Conservation (phyloP, 2,888 invertebrate species). For the Dinocampus coccinellae region DNA sequence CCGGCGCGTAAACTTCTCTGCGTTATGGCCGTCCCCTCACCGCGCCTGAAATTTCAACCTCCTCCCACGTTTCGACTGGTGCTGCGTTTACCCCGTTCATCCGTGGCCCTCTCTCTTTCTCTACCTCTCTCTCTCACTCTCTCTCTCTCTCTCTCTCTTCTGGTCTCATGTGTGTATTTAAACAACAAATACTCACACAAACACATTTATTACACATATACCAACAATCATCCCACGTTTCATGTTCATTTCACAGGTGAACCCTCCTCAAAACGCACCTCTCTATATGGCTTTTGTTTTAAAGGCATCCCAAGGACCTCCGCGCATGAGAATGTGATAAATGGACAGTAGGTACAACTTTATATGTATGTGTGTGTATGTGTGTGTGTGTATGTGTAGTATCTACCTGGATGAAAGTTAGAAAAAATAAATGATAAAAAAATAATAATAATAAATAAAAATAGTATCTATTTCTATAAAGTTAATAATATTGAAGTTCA, state of each 20-base stretch:
- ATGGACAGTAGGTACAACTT: conserved; percentile 52
- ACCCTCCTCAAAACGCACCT: conserved; percentile 60
- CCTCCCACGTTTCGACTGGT: conserved; percentile 43
- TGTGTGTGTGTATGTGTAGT: too few species aligned
- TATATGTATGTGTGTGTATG: too few species aligned
- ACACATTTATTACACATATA: neutral
- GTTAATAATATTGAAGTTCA: neutral
- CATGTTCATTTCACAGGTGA: conserved; percentile 33
- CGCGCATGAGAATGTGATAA: conserved; percentile 61
- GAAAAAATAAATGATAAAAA: too few species aligned
- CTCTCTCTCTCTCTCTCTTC: conserved; percentile 18
- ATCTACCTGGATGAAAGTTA: too few species aligned
- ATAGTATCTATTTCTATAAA: conserved; percentile 1
- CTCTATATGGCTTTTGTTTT: conserved; percentile 66
- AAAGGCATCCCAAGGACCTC: conserved; percentile 58
- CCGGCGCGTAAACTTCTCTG: conserved; percentile 68
- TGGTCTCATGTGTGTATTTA: conserved; percentile 8
- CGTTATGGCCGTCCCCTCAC: conserved; percentile 56
- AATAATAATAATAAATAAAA: too few species aligned
- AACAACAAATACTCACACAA: neutral
- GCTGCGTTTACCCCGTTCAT: conserved; percentile 38
- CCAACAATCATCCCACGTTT: neutral
- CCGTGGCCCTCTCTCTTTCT: too few species aligned
- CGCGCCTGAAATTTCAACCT: conserved; percentile 48
- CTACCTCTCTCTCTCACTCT: conserved; percentile 5